Evolutionary conservation across 2,888 invertebrate species (phyloP), one percentile per base, ranked within the genome.

Genomic region (Lycaena phlaeas): DNA sequence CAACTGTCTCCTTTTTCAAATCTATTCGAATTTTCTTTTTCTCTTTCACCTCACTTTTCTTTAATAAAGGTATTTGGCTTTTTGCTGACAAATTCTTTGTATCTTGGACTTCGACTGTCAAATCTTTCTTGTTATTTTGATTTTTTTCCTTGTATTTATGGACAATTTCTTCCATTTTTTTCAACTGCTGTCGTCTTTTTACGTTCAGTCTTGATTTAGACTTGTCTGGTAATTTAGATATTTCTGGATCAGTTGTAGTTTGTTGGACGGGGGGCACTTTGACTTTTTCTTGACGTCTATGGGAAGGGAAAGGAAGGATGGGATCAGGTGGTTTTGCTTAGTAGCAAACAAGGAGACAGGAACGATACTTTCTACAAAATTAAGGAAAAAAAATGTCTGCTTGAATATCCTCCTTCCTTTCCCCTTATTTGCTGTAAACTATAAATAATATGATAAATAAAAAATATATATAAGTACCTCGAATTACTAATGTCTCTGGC

Each of bases 281-380:
- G 52, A 66, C 51, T 47, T 70, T 68, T 68, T 71, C 67, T 49
- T 52, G 45, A 49, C 59, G 61, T 73, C 84, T 84, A 81, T 36
- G 61, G 63, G 60, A 74, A 67, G 62, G 81, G 77, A 79, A 79
- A 82, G 81, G 81, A 79, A 76, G 79, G 76, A 52, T 51, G 44
- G n/a, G 40, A 56, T 62, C 58, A 52, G 44, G 48, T 39, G 17
- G 15, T 46, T 44, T 36, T n/a, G n/a, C 43, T 36, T 45, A 43
- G 44, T 36, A 54, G 68, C 79, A 84, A 84, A 84, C 72, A 82
- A 84, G 84, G 82, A 82, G 82, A 70, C 68, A 81, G 82, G 84
- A 84, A 70, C 41, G 45, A 44, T 45, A 44, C 31, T 38, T 48
- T 44, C 29, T 47, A 44, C 30, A 18, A 46, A 51, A 51, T 41